Base-by-base conservation (phyloP, 2,888 invertebrate genomes). In the Torymus texanus region DNA sequence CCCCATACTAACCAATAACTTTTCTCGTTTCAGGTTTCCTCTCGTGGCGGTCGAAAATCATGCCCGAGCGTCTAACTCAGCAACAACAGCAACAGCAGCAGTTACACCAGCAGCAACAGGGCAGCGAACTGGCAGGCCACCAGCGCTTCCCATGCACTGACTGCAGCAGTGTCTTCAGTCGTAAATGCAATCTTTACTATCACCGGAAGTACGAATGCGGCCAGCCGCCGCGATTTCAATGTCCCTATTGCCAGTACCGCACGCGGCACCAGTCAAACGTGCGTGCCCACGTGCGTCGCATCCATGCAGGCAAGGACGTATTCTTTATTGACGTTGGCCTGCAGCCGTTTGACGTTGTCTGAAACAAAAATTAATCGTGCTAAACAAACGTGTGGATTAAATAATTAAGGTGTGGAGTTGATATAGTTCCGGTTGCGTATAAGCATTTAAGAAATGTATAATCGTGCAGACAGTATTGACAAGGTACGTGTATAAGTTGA, bases 131-230 rank as follows among this genome's bases (percentile, higher is more conserved):
- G 41, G 8, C 56, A 58, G 24, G 58, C 8, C 21, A 78, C 5
- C 21, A 78, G 21, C n/a, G 18, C 1, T 89, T 86, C 63, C 82
- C 86, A 12, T 89, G 89, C 77, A 84, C 84, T 24, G 86, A 85
- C 81, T 89, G 89, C 80, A 85, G 85, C 75, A 87, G 88, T 76
- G 84, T 85, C 18, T 89, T 89, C 82, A 88, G 86, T 18, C 85
- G 88, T 50, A 87, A 86, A 77, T 87, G 87, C 84, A 89, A 89
- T 84, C 84, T 88, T 50, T 87, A 87, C 18, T 75, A 79, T 14
- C 81, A 81, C 14, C 72, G 67, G 14, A 75, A 73, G 18, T 81
- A 76, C 63, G 79, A 81, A n/a, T 81, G 81, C 12, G 74, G 79
- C 16, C 75, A 78, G 18, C 72, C 71, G 41, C 78, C 81, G n/a